A percentile compares a stretch with the other conserved stretches of the same genome.
Evolutionary conservation across 2,113 vertebrate genomes (phyloP).

Genomic region (Dissostichus mawsoni): DNA sequence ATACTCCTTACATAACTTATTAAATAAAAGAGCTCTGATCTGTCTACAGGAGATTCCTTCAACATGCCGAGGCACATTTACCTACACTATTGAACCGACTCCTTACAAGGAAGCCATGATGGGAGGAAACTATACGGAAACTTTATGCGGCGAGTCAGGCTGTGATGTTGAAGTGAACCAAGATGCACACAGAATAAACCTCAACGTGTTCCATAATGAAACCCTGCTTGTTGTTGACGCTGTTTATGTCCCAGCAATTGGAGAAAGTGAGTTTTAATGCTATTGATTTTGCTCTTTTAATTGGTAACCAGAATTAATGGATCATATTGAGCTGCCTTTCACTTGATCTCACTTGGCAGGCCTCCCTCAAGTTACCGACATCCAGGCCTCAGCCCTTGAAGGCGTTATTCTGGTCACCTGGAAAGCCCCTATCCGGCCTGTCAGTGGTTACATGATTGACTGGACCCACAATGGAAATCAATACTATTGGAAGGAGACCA

Average conservation of each 20-base stretch:
- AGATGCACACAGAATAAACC: conserved; percentile 50
- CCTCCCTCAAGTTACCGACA: conserved; percentile 51
- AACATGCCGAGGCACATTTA: conserved; percentile 53
- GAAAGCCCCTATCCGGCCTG: conserved; percentile 47
- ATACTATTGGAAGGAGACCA: conserved; percentile 66
- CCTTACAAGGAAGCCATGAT: not conserved
- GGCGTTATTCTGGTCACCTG: conserved; percentile 60
- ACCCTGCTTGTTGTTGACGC: conserved; percentile 29
- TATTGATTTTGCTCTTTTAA: conserved; percentile 16
- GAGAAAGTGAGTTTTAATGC: conserved; percentile 66
- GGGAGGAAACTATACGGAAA: not conserved
- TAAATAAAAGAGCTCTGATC: not conserved
- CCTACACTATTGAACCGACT: conserved; percentile 28
- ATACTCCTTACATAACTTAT: not conserved
- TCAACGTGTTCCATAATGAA: conserved; percentile 31
- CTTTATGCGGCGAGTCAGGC: conserved; percentile 5
- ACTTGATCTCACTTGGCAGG: conserved; percentile 39
- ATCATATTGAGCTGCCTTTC: not conserved
- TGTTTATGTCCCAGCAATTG: conserved; percentile 65
- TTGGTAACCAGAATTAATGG: not conserved
- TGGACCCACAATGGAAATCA: conserved; percentile 66
- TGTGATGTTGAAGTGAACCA: conserved; percentile 53
- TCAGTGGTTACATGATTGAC: conserved; percentile 72
- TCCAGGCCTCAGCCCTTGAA: conserved; percentile 19
- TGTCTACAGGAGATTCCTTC: conserved; percentile 61